Conservation (phyloP, 2,888 invertebrate species). For the Dynastes hyllus region DNA sequence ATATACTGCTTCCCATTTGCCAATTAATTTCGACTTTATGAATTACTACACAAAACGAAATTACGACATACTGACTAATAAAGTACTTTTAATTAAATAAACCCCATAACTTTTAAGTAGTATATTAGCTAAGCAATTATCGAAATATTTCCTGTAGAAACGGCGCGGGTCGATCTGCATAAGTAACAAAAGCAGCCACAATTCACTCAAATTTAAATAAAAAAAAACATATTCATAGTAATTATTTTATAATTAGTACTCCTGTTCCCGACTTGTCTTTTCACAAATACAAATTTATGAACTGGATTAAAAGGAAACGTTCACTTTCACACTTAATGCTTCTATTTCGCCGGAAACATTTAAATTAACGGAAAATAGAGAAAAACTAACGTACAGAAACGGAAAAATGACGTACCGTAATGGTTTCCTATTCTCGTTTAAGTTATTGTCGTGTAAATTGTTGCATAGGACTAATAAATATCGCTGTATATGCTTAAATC, state of each 20-base stretch:
- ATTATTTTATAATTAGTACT: too few relatives aligned
- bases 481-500: slow-evolving; percentile 43
- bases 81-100: too few relatives aligned
- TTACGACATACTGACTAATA: not conserved
- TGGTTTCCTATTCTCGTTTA: slow-evolving; percentile 24
- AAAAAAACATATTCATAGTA: too few relatives aligned
- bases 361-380: slow-evolving; percentile 8
- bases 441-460: slow-evolving; percentile 41
- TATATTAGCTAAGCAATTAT: too few relatives aligned
- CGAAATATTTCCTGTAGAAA: too few relatives aligned
- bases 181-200: too few relatives aligned
- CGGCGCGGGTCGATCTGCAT: too few relatives aligned
- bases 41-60: not conserved
- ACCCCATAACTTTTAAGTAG: too few relatives aligned
- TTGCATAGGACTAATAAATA: slow-evolving; percentile 47
- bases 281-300: slow-evolving; percentile 4
- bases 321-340: slow-evolving; percentile 5
- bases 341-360: slow-evolving; percentile 30
- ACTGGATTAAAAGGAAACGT: slow-evolving; percentile 1
- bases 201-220: too few relatives aligned
- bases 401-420: slow-evolving; percentile 30
- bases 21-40: not conserved
- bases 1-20: not conserved
- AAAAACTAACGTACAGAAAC: slow-evolving; percentile 21
- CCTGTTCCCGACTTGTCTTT: not conserved